phyloP scores from a whole-genome alignment of 2,113 vertebrate genomes.

The Istiophorus platypterus region DNA sequence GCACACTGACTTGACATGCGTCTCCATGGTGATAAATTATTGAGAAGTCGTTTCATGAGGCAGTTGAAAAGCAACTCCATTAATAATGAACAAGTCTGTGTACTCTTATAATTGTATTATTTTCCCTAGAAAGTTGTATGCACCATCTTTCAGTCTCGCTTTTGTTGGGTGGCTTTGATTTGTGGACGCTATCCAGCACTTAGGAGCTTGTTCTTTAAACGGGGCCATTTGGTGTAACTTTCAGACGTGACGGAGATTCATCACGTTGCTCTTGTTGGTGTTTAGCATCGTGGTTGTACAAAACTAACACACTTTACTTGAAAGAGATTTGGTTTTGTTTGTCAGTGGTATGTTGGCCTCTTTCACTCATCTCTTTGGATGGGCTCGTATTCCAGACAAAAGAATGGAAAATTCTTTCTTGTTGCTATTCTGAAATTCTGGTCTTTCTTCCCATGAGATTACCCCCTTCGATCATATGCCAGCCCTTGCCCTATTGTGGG shows the following conservation, averaged over 20 bases:
- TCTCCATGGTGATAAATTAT: conserved; percentile 86
- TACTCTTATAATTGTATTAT: conserved; percentile 83
- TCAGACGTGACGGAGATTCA: conserved; percentile 44
- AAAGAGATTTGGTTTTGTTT: conserved; percentile 60
- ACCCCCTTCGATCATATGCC: conserved; percentile 65
- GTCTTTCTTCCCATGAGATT: conserved; percentile 74
- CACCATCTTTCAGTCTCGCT: conserved; percentile 54
- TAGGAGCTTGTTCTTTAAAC: conserved; percentile 62
- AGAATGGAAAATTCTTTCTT: conserved; percentile 52
- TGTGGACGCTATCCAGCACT: conserved; percentile 53
- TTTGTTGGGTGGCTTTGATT: conserved; percentile 63
- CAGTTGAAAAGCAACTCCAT: conserved; percentile 83
- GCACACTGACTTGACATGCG: conserved; percentile 81
- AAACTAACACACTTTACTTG: conserved; percentile 41
- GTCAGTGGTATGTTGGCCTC: conserved; percentile 35
- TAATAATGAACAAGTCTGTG: conserved; percentile 83
- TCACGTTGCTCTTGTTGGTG: conserved; percentile 35
- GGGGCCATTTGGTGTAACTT: conserved; percentile 59
- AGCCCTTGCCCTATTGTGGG: conserved; percentile 75
- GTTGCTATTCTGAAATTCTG: conserved; percentile 68
- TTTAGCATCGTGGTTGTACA: conserved; percentile 26
- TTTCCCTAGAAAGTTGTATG: conserved; percentile 78
- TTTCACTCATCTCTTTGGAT: conserved; percentile 50
- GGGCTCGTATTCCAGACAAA: conserved; percentile 54
- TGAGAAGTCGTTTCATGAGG: conserved; percentile 80